Percentiles rank a stretch among this genome's conserved stretches.
These are phyloP conservation scores for Exocentrus adspersus DNA, from an alignment of 2,888 invertebrate genomes.

Conservation along the genomic window DNA sequence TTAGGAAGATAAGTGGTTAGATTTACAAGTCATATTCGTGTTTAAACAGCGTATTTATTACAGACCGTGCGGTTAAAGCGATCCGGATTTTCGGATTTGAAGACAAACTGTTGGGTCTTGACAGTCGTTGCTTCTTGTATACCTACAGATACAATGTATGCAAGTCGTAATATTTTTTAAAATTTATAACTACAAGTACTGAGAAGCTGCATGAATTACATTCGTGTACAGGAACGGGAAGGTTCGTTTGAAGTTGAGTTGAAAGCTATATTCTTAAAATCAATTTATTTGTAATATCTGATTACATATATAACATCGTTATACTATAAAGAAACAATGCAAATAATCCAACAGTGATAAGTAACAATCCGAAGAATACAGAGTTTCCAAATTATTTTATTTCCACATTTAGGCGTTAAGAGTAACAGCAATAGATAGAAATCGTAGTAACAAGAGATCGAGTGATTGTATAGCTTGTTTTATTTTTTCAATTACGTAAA, in stretches of 20 bases:
- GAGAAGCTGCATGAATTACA: too few species aligned
- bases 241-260: too few species aligned
- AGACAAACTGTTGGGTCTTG: not conserved
- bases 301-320: slow-evolving; percentile 39
- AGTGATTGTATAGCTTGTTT: slow-evolving; percentile 31
- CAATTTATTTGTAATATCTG: slow-evolving; percentile 32
- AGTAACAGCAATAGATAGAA: slow-evolving; percentile 21
- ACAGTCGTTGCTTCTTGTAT: too few species aligned
- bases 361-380: slow-evolving; percentile 9
- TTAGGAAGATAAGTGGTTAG: slow-evolving; percentile 41
- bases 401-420: slow-evolving; percentile 7
- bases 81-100: slow-evolving; percentile 16
- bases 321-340: slow-evolving; percentile 27
- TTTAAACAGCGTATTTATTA: slow-evolving; percentile 38
- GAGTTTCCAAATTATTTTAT: not conserved
- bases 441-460: slow-evolving; percentile 32
- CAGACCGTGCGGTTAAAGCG: slow-evolving; percentile 30
- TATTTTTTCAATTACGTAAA: slow-evolving; percentile 11
- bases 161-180: too few species aligned
- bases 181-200: too few species aligned
- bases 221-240: too few species aligned
- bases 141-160: too few species aligned
- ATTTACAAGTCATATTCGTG: slow-evolving; percentile 41
- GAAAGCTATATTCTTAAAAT: slow-evolving; percentile 7
- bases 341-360: slow-evolving; percentile 30